Percentiles rank a stretch among this genome's conserved stretches.
Conservation (phyloP, 2,113 vertebrate species). For the Lophius piscatorius region DNA sequence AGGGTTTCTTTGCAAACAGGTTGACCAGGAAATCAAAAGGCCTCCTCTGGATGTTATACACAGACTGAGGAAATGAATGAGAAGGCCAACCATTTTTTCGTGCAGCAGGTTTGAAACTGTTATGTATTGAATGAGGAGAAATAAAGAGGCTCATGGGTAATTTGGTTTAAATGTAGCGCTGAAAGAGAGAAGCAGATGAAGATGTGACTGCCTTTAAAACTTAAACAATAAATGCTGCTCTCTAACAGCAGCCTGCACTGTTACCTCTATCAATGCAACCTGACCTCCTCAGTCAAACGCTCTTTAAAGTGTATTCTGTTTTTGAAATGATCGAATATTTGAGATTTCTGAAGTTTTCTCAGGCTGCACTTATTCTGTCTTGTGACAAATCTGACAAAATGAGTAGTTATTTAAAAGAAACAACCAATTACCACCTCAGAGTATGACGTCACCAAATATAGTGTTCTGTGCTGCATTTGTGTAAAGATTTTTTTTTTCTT, state of each 20-base stretch:
- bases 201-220: too few relatives aligned
- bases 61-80: background rate
- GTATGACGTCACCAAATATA: constrained; percentile 53
- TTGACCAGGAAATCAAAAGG: constrained; percentile 4
- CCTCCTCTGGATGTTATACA: constrained; percentile 20
- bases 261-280: constrained; percentile 32
- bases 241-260: too few relatives aligned
- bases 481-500: too few relatives aligned
- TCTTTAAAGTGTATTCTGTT: constrained; percentile 8
- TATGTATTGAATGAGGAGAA: constrained; percentile 14
- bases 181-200: constrained; percentile 8
- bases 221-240: constrained; percentile 32
- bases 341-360: background rate
- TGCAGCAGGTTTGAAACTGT: constrained; percentile 15
- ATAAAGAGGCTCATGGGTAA: constrained; percentile 1
- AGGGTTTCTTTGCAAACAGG: background rate
- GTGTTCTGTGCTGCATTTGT: too few relatives aligned
- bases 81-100: background rate
- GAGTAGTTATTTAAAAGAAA: constrained; percentile 37
- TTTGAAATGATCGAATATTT: too few relatives aligned
- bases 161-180: constrained; percentile 31
- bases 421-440: constrained; percentile 52
- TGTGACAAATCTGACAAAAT: constrained; percentile 11
- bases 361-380: constrained; percentile 1
- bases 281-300: background rate